Base-by-base conservation (phyloP, 2,888 invertebrate genomes). In the Linyphia triangularis region DNA sequence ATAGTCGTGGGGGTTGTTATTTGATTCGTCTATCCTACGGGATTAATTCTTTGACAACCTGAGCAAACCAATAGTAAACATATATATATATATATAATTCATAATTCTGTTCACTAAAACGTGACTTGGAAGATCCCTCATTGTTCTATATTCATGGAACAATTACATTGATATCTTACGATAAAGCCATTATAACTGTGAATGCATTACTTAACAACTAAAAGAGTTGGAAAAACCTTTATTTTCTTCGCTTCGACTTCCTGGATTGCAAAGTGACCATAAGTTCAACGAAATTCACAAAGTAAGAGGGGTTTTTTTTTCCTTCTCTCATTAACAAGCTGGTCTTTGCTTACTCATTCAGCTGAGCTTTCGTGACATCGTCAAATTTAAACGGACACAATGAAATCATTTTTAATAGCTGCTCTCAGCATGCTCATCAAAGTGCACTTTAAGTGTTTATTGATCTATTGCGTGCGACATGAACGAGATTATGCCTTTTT, bases 391-490 rank as follows among this genome's bases (percentile, higher is more conserved):
- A 43, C 43, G 22, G 43, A 70, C 24, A 70, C 70, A 70, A 70
- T 70, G 70, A 70, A 70, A 70, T 70, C 70, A n/a, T 70, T 70
- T 70, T 70, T 70, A 70, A 70, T 70, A 40, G 70, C n/a, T 51
- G 43, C 40, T 43, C 16, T 70, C 70, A 24, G 43, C 43, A 28
- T 24, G 26, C 70, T 26, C 43, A 16, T 51, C 22, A 70, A 70
- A 70, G 70, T 24, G 16, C 43, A 43, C 51, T 70, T 43, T 70
- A 70, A 43, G 70, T 70, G 70, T 43, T 70, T 70, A 70, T 70
- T 70, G 70, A 70, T 70, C 9, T 70, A 43, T 70, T 70, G 70
- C 70, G 70, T 70, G 70, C 26, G 70, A 43, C 70, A 19, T 26
- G 24, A 70, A 33, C 6, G 67, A 16, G 19, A 51, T 51, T 51